Evolutionary conservation across 2,113 vertebrate genomes (phyloP), one percentile per base, ranked within the genome.

Genomic region (Anthoscopus minutus): DNA sequence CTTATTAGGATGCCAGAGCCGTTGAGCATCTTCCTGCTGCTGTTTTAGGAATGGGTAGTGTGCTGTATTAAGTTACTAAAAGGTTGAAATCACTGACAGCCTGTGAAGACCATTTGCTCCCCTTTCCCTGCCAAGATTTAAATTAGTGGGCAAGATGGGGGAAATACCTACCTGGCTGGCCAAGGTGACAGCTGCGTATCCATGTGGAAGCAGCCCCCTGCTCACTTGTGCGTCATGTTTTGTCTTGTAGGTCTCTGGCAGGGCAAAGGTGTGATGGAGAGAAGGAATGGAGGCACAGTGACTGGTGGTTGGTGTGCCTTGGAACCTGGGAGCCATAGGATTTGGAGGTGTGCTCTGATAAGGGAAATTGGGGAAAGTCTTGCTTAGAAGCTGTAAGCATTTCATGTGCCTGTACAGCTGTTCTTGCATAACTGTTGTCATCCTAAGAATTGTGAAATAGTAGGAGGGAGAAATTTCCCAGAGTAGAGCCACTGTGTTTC

Each of bases 141-240:
- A 81, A 70, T 81, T 25, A 40, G 28, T 37, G 61, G 44, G 15
- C 15, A 58, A 47, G 72, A 56, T 11, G 22, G 58, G 40, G 18
- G 30, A 56, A 76, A 74, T 42, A 30, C 2, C 15, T 48, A 4
- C 38, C 64, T 81, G 76, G 13, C 24, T 89, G 61, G 35, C 82
- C 44, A 30, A 51, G 44, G 61, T 53, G 73, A 35, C 42, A 24
- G 73, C 47, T 81, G 33, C 35, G 6, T 1, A 1, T 25, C 37
- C 15, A 4, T 4, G 3, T 21, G 60, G 42, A 44, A 73, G 37
- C 54, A 86, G 37, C 16, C 7, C 13, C 30, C 28, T 48, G 35
- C 70, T 64, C 0, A 0, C 33, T 38, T 58, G 28, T 50, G 42
- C 0, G 0, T 66, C 18, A 1, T 0, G 0, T 42, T 71, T 81